phyloP scores from a whole-genome alignment of 1,140 invertebrate species.

The Danaus plexippus region DNA sequence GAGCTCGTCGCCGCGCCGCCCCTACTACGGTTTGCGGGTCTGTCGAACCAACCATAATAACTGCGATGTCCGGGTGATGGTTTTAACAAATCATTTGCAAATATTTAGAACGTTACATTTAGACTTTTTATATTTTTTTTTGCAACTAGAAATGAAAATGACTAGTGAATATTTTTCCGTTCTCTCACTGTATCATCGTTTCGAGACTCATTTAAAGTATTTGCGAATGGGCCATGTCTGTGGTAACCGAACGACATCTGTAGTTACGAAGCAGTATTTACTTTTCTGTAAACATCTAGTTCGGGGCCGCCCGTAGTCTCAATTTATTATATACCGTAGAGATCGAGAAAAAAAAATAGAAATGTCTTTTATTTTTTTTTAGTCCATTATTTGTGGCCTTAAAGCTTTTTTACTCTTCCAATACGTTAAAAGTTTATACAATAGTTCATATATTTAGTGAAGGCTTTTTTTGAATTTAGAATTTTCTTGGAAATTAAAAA shows the following conservation, averaged over 20 bases:
- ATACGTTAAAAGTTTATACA: no score
- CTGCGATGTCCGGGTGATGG: constrained; percentile 62
- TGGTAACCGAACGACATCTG: constrained; percentile 55
- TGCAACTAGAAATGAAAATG: background rate
- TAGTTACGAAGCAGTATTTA: constrained; percentile 63
- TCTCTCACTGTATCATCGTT: constrained; percentile 3
- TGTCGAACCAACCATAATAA: constrained; percentile 31
- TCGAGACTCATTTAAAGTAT: constrained; percentile 29
- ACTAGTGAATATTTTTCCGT: constrained; percentile 5
- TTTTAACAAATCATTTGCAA: constrained; percentile 59
- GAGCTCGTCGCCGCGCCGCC: no score
- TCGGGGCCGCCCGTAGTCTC: constrained; percentile 38
- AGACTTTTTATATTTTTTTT: constrained; percentile 3
- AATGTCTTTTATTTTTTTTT: no score
- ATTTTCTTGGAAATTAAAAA: no score
- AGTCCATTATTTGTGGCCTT: no score
- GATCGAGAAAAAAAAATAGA: background rate
- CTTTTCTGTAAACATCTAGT: constrained; percentile 50
- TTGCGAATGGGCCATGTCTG: constrained; percentile 51
- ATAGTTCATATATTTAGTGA: no score
- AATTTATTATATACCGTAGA: constrained; percentile 20
- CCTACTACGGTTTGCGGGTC: constrained; percentile 44
- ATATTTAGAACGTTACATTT: constrained; percentile 27
- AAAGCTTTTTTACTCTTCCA: no score
- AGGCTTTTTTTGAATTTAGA: no score